Percentiles rank a stretch among this genome's conserved stretches.
Conservation (phyloP, 37 sponge, comb jelly and placozoan species). For the Agelas oroides region DNA sequence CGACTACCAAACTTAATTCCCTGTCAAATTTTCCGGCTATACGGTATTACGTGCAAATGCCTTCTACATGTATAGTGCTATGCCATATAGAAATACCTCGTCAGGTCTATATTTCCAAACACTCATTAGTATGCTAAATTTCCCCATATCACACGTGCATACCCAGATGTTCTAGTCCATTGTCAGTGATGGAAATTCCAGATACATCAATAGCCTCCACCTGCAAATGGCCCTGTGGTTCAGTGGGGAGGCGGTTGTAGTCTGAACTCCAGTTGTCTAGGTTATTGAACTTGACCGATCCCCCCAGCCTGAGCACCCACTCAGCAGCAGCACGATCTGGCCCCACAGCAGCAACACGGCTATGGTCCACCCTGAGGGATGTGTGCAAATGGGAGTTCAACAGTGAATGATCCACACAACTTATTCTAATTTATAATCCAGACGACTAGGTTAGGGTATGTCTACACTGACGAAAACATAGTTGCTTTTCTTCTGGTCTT, state of each 20-base stretch:
- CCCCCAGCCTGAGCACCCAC: conserved; percentile 77
- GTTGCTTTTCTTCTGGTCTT: no score
- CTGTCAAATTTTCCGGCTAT: no score
- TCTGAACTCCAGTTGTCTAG: conserved; percentile 60
- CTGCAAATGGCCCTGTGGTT: background rate
- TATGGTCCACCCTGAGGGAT: conserved; percentile 65
- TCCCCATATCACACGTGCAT: background rate
- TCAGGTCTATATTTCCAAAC: no score
- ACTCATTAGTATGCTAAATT: no score
- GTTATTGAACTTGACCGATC: conserved; percentile 60
- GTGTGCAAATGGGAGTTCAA: background rate
- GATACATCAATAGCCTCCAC: conserved; percentile 64
- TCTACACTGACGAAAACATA: no score
- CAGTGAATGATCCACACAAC: background rate
- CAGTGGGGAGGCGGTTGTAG: conserved; percentile 67
- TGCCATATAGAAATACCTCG: no score
- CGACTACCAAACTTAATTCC: no score
- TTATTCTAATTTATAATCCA: no score
- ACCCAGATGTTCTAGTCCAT: conserved; percentile 80
- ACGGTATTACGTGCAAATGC: no score
- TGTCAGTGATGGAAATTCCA: conserved; percentile 48
- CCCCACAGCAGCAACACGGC: conserved; percentile 62
- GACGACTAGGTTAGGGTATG: no score
- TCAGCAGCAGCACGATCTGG: conserved; percentile 84
- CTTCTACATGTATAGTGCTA: no score